phyloP scores from a whole-genome alignment of 2,113 vertebrate species.

The Limnothrissa miodon region DNA sequence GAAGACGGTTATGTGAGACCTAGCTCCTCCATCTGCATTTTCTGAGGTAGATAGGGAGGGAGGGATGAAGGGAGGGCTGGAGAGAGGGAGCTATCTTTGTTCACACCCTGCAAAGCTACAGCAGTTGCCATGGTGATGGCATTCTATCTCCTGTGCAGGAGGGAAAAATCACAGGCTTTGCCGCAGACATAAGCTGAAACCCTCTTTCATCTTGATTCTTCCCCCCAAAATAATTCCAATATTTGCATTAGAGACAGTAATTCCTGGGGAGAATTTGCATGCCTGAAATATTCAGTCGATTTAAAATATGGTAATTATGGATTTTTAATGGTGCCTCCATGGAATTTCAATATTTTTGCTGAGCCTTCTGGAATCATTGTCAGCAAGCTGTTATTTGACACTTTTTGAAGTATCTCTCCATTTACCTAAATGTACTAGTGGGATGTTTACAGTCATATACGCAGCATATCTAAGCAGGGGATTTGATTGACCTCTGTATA shows the following conservation, averaged over 20 bases:
- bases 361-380: neutral
- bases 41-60: constrained; percentile 1
- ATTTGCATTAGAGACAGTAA: neutral
- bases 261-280: neutral
- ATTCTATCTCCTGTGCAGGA: constrained; percentile 47
- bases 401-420: neutral
- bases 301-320: neutral
- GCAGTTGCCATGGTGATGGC: constrained; percentile 66
- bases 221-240: neutral
- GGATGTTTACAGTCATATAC: neutral
- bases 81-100: constrained; percentile 57
- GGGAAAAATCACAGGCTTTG: constrained; percentile 49
- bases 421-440: neutral
- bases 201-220: neutral
- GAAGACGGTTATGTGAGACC: neutral
- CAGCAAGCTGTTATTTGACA: neutral
- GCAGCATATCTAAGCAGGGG: neutral
- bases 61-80: neutral
- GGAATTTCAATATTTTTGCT: neutral
- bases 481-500: neutral
- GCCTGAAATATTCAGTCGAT: neutral
- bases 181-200: constrained; percentile 33
- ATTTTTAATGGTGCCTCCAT: neutral
- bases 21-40: constrained; percentile 26
- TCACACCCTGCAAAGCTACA: constrained; percentile 53